Evolutionary conservation across 2,797 vertebrate species (phyloP).

Genomic region (Chelidonichthys spinosus): DNA sequence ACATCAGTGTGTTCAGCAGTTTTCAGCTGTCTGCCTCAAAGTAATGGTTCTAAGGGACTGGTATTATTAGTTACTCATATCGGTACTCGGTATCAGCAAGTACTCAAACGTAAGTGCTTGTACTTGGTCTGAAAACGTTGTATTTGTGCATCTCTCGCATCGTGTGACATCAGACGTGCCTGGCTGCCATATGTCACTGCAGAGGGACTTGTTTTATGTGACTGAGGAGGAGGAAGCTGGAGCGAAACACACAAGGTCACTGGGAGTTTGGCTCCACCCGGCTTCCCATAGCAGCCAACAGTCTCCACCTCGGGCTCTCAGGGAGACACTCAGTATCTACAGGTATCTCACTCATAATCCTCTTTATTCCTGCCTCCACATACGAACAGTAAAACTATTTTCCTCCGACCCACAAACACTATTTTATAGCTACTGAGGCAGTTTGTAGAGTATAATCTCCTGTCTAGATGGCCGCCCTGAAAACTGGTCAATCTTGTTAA

Average conservation of each 20-base stretch:
- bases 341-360: conserved; percentile 19
- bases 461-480: conserved; percentile 59
- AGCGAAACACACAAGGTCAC: conserved; percentile 54
- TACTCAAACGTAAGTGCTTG: too few species aligned
- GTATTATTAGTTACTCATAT: too few species aligned
- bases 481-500: conserved; percentile 75
- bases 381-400: too few species aligned
- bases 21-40: too few species aligned
- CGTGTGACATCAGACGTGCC: conserved; percentile 37
- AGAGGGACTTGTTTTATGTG: conserved; percentile 20
- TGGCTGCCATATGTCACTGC: conserved; percentile 40
- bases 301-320: conserved; percentile 55
- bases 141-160: not conserved
- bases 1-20: too few species aligned
- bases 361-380: conserved; percentile 7
- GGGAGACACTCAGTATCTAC: conserved; percentile 20
- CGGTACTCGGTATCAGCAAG: too few species aligned
- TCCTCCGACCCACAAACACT: conserved; percentile 23
- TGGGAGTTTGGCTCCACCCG: conserved; percentile 48
- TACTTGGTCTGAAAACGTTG: too few species aligned
- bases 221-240: conserved; percentile 13
- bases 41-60: too few species aligned
- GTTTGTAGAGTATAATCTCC: conserved; percentile 27
- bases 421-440: conserved; percentile 14
- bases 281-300: conserved; percentile 50